Base-by-base conservation (phyloP, 2,888 invertebrate genomes). In the Choreutis nemorana region DNA sequence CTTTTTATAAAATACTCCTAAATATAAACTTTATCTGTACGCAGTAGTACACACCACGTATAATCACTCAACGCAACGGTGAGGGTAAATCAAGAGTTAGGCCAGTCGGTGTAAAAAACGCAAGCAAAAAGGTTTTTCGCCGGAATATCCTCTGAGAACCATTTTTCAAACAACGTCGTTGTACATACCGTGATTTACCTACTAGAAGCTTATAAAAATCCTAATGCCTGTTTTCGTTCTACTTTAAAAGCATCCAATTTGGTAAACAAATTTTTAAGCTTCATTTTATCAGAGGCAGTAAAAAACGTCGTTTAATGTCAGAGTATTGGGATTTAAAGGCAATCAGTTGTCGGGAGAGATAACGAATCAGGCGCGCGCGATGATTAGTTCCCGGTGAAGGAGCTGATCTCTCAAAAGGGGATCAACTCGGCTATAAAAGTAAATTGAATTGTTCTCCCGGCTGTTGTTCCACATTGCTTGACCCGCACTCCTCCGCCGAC, bases 381-480 rank as follows among this genome's bases (percentile, higher is more conserved):
- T 26, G 29, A 28, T 24, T 24, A 28, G 32, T 32, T 28, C 26
- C 45, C 49, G 46, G 45, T 47, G 39, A 53, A 55, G 49, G 59
- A 57, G 53, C 55, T 60, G 64, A 62, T 62, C 62, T 31, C 66
- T 43, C 51, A 54, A 53, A 49, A 56, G 56, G 70, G 64, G 70
- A 70, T 66, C 63, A 55, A 55, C 52, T 42, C 33, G 50, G 62
- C 70, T 63, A 72, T 73, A 71, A 73, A 75, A 75, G 62, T 70
- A 75, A 72, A 75, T 77, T 73, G 71, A 77, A 77, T 73, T 65
- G 71, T 68, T 64, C 67, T 64, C 55, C 46, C 41, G 57, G 57
- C 57, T 61, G 59, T 59, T 62, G 60, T 65, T 65, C 44, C 48
- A 49, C 49, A 53, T 47, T 52, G 52, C 48, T 56, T 41, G 49